Conservation (phyloP, 2,888 invertebrate genomes). For the Neuroscelio doddi region DNA sequence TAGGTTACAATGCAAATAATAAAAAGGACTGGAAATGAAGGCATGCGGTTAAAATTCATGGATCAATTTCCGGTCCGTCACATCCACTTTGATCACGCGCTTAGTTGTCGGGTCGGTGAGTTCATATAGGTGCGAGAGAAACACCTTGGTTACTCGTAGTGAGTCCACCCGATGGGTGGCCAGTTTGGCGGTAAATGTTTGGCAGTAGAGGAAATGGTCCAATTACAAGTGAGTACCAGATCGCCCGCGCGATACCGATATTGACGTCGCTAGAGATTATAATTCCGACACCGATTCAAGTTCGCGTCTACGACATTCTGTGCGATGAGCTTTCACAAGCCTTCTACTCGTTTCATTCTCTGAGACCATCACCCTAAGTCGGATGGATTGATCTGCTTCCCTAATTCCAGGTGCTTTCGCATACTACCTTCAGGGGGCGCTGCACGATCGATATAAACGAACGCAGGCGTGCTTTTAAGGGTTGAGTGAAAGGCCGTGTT, state of each 20-base stretch:
- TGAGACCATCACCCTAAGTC: no score
- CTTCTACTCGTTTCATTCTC: not conserved
- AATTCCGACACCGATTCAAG: not conserved
- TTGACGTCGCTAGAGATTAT: not conserved
- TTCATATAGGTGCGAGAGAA: no score
- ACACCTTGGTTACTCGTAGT: no score
- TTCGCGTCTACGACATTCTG: not conserved
- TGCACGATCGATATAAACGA: slow-evolving; percentile 8
- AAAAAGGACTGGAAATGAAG: no score
- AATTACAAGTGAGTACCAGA: not conserved
- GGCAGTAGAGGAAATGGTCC: not conserved
- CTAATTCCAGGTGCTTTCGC: not conserved
- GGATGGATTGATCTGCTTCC: no score
- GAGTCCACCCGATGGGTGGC: no score
- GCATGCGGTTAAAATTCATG: no score
- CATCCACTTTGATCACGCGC: no score
- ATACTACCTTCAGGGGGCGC: not conserved
- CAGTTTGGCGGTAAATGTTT: slow-evolving; percentile 10
- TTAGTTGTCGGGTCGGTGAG: no score
- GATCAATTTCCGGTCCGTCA: no score
- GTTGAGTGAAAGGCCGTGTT: slow-evolving; percentile 3
- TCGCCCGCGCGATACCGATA: not conserved
- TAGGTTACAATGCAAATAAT: no score
- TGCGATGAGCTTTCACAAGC: not conserved
- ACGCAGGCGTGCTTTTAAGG: not conserved